These are phyloP conservation scores for Dynastes maya DNA, from an alignment of 2,888 invertebrate species.

Conservation along the genomic window DNA sequence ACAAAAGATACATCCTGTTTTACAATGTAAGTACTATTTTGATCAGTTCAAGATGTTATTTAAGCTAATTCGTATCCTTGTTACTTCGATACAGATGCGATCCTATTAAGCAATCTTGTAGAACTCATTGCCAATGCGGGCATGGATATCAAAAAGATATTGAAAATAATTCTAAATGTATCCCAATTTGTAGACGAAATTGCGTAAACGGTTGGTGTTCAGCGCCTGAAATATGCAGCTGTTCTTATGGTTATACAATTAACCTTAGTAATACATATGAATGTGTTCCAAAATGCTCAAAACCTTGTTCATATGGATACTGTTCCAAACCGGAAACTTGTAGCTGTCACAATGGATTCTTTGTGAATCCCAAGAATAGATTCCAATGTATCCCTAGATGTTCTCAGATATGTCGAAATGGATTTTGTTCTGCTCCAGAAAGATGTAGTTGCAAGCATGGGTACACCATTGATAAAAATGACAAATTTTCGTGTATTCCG, in stretches of 20 bases:
- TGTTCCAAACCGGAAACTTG: slow-evolving; percentile 59
- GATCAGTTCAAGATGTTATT: neutral
- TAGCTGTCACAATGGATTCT: slow-evolving; percentile 51
- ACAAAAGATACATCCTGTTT: neutral
- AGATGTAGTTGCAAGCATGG: slow-evolving; percentile 59
- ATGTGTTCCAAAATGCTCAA: slow-evolving; percentile 70
- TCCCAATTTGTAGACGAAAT: slow-evolving; percentile 69
- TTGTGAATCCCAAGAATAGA: slow-evolving; percentile 52
- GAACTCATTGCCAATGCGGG: slow-evolving; percentile 3
- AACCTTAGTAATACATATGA: slow-evolving; percentile 10
- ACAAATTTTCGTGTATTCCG: slow-evolving; percentile 47
- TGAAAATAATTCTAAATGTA: slow-evolving; percentile 29
- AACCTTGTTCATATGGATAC: slow-evolving; percentile 69
- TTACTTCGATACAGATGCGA: slow-evolving; percentile 1
- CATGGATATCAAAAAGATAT: slow-evolving; percentile 57
- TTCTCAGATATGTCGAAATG: slow-evolving; percentile 60
- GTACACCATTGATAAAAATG: slow-evolving; percentile 51
- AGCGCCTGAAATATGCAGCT: slow-evolving; percentile 59
- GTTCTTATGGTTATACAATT: slow-evolving; percentile 51
- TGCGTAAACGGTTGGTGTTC: slow-evolving; percentile 62
- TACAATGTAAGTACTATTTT: slow-evolving; percentile 7
- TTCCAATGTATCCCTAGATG: slow-evolving; percentile 58
- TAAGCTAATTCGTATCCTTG: neutral
- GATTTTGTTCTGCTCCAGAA: slow-evolving; percentile 60
- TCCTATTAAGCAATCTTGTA: slow-evolving; percentile 42